Evolutionary conservation across 2,888 invertebrate genomes (phyloP), one percentile per base, ranked within the genome.

Genomic region (Ferdinandea cuprea): DNA sequence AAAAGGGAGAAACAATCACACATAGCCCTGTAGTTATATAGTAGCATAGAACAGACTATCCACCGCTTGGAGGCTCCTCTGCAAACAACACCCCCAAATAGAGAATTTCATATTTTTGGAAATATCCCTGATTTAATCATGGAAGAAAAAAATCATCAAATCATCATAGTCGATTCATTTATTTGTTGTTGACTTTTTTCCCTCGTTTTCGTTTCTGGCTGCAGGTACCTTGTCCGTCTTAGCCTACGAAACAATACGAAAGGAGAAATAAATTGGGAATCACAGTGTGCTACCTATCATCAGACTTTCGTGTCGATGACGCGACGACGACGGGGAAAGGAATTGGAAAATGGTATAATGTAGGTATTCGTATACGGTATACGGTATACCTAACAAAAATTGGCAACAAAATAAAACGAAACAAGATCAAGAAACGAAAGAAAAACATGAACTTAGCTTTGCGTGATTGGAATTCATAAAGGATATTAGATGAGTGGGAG

Each of bases 391-490:
- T 65, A 76, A 54, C 54, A 35, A 69, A 80, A 58, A 69, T 69
- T 71, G 58, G 56, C 50, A 77, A 50, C 50, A 66, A 65, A 76
- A 66, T 58, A 76, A 74, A 58, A 68, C 15, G 32, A 63, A 66
- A 72, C 17, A 46, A 30, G 54, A 63, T 72, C 54, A 32, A 54
- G 7, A 58, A 58, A 35, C 54, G 63, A 69, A 69, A 76, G 52
- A 65, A 81, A 76, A 81, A 52, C 81, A 71, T 65, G 71, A 81
- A 81, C 59, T 71, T 66, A 37, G 48, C 17, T 35, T 66, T 81
- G 81, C 81, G 81, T 81, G 81, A 81, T 71, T 81, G 65, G 81
- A 81, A 81, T 81, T 81, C 81, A 77, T 81, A 77, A 81, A 65
- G 46, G 32, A 69, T 72, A 56, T 30, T 54, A 13, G 54, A 11